Conservation (phyloP, 2,888 invertebrate genomes). For the Eurois occulta region DNA sequence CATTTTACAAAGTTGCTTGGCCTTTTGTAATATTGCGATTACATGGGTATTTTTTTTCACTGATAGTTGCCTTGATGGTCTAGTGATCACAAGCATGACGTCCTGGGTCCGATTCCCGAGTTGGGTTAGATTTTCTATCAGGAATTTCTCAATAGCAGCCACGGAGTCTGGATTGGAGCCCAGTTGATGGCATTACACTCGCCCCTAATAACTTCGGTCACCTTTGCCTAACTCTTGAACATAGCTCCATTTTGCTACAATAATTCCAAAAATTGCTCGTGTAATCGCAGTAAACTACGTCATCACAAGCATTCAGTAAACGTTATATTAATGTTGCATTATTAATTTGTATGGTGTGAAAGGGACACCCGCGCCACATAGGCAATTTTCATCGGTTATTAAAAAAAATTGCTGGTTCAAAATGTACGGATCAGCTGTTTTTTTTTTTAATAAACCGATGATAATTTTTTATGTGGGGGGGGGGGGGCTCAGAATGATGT, state of each 20-base stretch:
- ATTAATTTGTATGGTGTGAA: neutral
- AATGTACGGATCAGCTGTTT: too few species aligned
- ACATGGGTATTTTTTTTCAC: neutral
- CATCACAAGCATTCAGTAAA: constrained; percentile 3
- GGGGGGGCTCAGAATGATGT: too few species aligned
- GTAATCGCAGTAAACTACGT: neutral
- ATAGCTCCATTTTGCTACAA: neutral
- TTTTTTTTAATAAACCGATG: too few species aligned
- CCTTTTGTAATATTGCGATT: neutral
- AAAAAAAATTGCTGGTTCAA: too few species aligned
- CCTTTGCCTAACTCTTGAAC: neutral
- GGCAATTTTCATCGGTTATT: too few species aligned
- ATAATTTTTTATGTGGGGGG: too few species aligned
- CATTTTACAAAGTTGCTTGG: neutral
- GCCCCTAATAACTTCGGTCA: too few species aligned
- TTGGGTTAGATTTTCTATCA: neutral
- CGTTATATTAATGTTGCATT: neutral
- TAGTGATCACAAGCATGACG: neutral
- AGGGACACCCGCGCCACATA: too few species aligned
- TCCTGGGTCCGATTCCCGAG: neutral
- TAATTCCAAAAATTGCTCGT: neutral
- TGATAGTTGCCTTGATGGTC: neutral
- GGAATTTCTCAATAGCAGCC: neutral
- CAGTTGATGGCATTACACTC: neutral
- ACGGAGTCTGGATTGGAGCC: neutral